Evolutionary conservation across 2,113 vertebrate genomes (phyloP).

Genomic region (Sigmodon hispidus): DNA sequence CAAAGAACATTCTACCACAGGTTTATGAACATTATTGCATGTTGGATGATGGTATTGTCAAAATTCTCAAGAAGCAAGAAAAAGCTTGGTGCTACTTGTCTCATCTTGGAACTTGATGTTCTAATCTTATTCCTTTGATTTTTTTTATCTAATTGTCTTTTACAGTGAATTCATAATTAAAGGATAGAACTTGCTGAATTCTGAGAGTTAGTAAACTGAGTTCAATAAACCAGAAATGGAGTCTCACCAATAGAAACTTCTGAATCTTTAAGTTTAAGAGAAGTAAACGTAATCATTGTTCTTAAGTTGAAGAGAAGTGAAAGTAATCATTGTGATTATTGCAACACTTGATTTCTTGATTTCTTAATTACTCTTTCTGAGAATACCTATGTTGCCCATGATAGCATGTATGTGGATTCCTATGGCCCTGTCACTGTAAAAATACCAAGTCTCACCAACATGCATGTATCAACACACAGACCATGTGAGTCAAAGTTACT

Average conservation of each 20-base stretch:
- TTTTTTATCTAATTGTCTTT: background rate
- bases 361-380: background rate
- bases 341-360: no score
- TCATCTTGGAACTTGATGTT: background rate
- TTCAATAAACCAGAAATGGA: background rate
- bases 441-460: background rate
- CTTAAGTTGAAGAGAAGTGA: background rate
- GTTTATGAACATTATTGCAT: background rate
- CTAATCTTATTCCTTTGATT: background rate
- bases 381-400: background rate
- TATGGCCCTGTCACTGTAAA: no score
- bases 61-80: background rate
- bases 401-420: background rate
- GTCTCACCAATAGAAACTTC: background rate
- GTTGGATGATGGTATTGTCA: accelerated
- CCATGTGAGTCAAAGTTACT: no score
- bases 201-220: background rate
- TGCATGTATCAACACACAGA: background rate
- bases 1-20: no score
- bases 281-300: background rate
- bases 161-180: background rate
- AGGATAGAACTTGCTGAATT: background rate
- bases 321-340: background rate
- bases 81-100: accelerated
- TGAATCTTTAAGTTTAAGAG: background rate